A percentile compares a stretch with the other conserved stretches of the same genome.
These are phyloP conservation scores for Simalia tracyae DNA, from an alignment of 2,797 vertebrate species.

Conservation along the genomic window DNA sequence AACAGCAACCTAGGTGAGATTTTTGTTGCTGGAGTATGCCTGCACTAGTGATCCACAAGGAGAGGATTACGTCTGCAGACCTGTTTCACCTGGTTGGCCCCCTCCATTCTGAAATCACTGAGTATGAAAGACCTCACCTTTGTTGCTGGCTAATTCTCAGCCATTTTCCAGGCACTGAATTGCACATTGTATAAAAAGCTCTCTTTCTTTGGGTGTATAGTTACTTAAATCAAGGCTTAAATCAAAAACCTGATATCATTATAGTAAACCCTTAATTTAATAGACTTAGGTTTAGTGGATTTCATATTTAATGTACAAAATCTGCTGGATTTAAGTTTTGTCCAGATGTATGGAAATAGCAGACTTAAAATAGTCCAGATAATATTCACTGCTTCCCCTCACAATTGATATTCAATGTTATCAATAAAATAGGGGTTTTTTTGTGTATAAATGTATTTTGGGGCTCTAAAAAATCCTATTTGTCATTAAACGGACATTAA, in stretches of 20 bases:
- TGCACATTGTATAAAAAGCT: background rate
- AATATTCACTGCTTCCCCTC: background rate
- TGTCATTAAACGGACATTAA: background rate
- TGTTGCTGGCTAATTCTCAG: background rate
- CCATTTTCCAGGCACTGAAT: background rate
- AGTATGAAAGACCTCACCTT: background rate
- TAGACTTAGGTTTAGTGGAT: background rate
- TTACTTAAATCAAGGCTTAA: background rate
- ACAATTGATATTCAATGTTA: background rate
- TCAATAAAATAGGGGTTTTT: background rate
- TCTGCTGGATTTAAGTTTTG: background rate
- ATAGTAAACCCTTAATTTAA: background rate
- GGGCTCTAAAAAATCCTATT: background rate
- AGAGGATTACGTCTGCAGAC: background rate
- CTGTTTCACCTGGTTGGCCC: background rate
- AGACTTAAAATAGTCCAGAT: rapidly evolving
- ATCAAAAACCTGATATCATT: background rate
- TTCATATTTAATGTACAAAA: background rate
- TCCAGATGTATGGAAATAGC: background rate
- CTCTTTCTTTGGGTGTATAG: background rate
- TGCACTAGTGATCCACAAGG: background rate
- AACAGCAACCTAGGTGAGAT: background rate
- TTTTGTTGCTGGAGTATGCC: background rate
- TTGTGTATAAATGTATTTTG: background rate
- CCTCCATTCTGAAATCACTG: background rate